Conservation (phyloP, 2,113 vertebrate genomes). For the Prochilodus magdalenae region DNA sequence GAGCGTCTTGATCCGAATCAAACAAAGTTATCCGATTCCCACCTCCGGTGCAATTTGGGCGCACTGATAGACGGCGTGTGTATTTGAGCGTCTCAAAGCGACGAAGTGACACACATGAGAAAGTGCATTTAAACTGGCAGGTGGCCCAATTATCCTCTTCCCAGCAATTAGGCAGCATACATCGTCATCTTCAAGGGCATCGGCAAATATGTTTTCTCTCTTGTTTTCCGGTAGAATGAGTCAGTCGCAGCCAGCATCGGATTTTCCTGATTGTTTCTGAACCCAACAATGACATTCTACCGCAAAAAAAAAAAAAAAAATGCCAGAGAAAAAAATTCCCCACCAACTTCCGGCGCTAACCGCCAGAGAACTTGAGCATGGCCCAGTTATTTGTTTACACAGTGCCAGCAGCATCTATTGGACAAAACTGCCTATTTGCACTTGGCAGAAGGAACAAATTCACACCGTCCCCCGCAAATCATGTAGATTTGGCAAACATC, state of each 20-base stretch:
- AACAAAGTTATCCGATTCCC: slow-evolving; percentile 31
- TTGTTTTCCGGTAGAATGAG: slow-evolving; percentile 54
- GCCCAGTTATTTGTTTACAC: slow-evolving; percentile 51
- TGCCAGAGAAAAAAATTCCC: neutral
- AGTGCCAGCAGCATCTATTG: slow-evolving; percentile 49
- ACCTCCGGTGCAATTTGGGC: slow-evolving; percentile 33
- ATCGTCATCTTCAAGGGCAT: slow-evolving; percentile 55
- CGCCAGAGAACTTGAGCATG: slow-evolving; percentile 41
- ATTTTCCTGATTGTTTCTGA: slow-evolving; percentile 51
- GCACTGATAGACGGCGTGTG: slow-evolving; percentile 32
- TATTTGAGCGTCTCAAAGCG: slow-evolving; percentile 53
- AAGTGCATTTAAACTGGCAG: slow-evolving; percentile 58
- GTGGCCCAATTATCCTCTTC: slow-evolving; percentile 64
- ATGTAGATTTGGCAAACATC: slow-evolving; percentile 48
- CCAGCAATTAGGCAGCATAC: slow-evolving; percentile 60
- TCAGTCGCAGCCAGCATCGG: slow-evolving; percentile 41
- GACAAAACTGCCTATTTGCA: slow-evolving; percentile 57
- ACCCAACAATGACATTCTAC: slow-evolving; percentile 45
- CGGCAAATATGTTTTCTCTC: slow-evolving; percentile 57
- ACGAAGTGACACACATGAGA: slow-evolving; percentile 56
- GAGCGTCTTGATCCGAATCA: slow-evolving; percentile 22
- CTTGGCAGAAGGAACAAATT: slow-evolving; percentile 55
- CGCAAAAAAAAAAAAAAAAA: slow-evolving; percentile 22
- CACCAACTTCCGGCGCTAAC: slow-evolving; percentile 41
- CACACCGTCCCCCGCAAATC: slow-evolving; percentile 52